A percentile compares a stretch with the other conserved stretches of the same genome.
Evolutionary conservation across 2,797 vertebrate species (phyloP).

Genomic region (Lagodon rhomboides): DNA sequence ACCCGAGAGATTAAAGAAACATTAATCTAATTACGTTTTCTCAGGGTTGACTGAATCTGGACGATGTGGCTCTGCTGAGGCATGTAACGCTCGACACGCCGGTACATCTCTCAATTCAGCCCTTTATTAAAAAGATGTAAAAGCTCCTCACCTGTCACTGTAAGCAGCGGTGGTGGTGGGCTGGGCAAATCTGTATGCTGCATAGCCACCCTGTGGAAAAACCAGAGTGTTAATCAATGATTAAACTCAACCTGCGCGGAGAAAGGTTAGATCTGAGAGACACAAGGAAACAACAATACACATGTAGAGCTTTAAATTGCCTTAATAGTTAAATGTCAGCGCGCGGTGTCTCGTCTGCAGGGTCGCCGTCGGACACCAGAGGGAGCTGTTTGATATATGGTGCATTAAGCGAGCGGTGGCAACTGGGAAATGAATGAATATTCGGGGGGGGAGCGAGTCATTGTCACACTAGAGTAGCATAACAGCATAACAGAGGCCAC

Average conservation of each 20-base stretch:
- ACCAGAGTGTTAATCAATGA: constrained; percentile 66
- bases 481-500: constrained; percentile 31
- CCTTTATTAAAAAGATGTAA: not conserved
- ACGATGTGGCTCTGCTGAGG: not conserved
- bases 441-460: constrained; percentile 22
- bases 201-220: constrained; percentile 92
- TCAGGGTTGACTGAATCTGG: not conserved
- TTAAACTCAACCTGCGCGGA: constrained; percentile 39
- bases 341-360: constrained; percentile 40
- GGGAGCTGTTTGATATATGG: constrained; percentile 74
- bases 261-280: constrained; percentile 65
- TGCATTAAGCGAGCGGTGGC: constrained; percentile 36
- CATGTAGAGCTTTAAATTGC: constrained; percentile 34
- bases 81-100: not conserved
- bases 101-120: not conserved
- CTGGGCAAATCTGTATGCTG: constrained; percentile 97
- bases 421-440: constrained; percentile 51
- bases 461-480: constrained; percentile 41
- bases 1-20: not conserved
- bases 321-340: constrained; percentile 60
- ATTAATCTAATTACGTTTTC: not conserved
- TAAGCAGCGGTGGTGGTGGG: constrained; percentile 93
- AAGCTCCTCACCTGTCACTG: constrained; percentile 91
- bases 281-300: constrained; percentile 43
- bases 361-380: constrained; percentile 60